phyloP scores from a whole-genome alignment of 2,113 vertebrate species.

The Rhipidura dahli region DNA sequence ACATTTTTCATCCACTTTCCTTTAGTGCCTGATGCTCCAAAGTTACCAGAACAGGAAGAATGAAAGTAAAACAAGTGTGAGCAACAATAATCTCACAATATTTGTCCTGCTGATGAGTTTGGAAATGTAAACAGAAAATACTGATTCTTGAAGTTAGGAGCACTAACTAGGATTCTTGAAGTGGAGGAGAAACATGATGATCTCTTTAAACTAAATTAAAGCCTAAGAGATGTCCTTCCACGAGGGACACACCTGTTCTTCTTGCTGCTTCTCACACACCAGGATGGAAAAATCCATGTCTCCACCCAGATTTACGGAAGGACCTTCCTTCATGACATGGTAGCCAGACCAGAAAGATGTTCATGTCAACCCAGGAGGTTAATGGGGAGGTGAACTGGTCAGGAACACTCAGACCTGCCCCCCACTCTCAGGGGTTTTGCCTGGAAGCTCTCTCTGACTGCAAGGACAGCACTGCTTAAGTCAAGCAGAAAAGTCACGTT shows the following conservation, averaged over 20 bases:
- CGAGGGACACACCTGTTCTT: rapidly evolving
- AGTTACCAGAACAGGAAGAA: not conserved
- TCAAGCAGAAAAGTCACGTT: not conserved
- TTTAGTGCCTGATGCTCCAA: not conserved
- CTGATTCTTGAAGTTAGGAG: not conserved
- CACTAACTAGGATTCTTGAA: too few relatives aligned
- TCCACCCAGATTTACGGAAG: not conserved
- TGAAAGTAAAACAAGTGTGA: not conserved
- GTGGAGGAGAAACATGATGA: not conserved
- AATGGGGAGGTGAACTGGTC: not conserved
- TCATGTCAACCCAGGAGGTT: not conserved
- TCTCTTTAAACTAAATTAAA: not conserved
- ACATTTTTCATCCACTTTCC: not conserved
- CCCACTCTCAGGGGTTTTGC: not conserved
- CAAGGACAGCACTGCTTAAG: not conserved
- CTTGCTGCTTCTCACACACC: not conserved
- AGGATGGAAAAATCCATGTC: not conserved
- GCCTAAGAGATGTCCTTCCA: not conserved
- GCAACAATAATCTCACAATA: not conserved
- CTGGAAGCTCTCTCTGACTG: not conserved
- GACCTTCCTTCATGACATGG: not conserved
- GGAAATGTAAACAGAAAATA: not conserved
- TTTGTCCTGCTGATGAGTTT: not conserved
- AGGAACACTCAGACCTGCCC: not conserved
- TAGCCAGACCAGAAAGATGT: not conserved